Percentiles rank a stretch among this genome's conserved stretches.
These are phyloP conservation scores for Pachyrhynchus sulphureomaculatus DNA, from an alignment of 1,140 invertebrate genomes.

Conservation along the genomic window DNA sequence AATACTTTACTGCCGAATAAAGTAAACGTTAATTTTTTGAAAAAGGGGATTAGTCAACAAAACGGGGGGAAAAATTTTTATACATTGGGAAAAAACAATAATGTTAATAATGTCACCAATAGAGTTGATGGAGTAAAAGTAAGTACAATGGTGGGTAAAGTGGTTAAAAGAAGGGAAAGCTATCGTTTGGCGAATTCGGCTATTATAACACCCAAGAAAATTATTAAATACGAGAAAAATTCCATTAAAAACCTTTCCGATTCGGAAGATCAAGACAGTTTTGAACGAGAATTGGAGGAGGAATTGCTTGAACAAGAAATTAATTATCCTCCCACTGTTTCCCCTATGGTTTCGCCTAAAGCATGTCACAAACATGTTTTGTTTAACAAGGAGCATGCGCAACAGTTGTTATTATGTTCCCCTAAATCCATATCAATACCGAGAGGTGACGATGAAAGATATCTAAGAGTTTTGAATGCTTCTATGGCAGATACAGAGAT, in stretches of 20 bases:
- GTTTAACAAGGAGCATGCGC: constrained; percentile 51
- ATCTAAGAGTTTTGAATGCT: constrained; percentile 58
- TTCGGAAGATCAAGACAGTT: constrained; percentile 52
- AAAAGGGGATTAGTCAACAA: constrained; percentile 12
- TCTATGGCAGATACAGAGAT: constrained; percentile 71
- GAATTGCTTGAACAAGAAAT: constrained; percentile 67
- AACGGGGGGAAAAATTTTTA: constrained; percentile 17
- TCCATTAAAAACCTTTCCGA: constrained; percentile 1
- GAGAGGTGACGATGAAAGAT: constrained; percentile 55
- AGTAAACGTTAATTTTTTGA: constrained; percentile 14
- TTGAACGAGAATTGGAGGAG: constrained; percentile 61
- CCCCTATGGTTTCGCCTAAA: constrained; percentile 55
- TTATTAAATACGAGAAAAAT: constrained; percentile 44
- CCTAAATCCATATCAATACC: constrained; percentile 59
- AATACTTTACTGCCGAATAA: constrained; percentile 14
- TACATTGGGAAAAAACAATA: constrained; percentile 13
- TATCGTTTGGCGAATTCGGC: constrained; percentile 80
- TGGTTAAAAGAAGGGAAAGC: constrained; percentile 78
- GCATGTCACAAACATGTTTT: constrained; percentile 37
- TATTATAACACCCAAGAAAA: constrained; percentile 54
- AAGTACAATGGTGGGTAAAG: not conserved
- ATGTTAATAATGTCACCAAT: not conserved
- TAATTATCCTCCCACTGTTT: constrained; percentile 67
- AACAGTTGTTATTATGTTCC: constrained; percentile 49
- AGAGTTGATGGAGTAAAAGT: not conserved